These are phyloP conservation scores for Engraulis encrasicolus DNA, from an alignment of 2,113 vertebrate genomes.

Conservation along the genomic window DNA sequence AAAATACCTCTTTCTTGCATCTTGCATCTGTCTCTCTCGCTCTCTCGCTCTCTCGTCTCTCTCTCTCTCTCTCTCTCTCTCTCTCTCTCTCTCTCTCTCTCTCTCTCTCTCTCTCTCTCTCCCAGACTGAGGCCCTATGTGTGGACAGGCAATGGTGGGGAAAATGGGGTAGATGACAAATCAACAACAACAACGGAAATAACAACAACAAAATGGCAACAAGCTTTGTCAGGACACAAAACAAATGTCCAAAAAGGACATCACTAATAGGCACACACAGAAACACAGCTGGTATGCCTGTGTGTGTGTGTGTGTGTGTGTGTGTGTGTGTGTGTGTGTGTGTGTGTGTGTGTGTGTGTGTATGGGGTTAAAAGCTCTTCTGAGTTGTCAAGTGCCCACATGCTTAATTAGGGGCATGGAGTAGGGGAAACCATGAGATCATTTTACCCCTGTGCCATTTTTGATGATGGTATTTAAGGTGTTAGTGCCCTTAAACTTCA, in stretches of 20 bases:
- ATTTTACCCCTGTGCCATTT: no score
- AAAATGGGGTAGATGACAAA: neutral
- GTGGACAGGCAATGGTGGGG: neutral
- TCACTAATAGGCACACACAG: no score
- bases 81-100: neutral
- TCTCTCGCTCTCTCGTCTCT: no score
- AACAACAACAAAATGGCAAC: neutral
- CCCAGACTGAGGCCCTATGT: slow-evolving; percentile 1
- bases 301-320: neutral
- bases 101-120: neutral
- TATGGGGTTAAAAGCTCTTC: no score
- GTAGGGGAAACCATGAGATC: no score
- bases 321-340: neutral
- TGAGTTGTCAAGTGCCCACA: no score
- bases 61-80: no score
- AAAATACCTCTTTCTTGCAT: neutral
- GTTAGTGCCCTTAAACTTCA: no score
- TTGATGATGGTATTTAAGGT: no score
- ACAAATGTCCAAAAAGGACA: no score
- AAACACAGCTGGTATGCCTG: neutral
- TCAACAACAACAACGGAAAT: neutral
- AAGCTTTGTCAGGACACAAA: no score
- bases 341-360: neutral
- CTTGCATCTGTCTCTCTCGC: neutral
- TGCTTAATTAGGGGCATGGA: no score